Evolutionary conservation across 2,797 vertebrate genomes (phyloP).

Genomic region (Lagocephalus sceleratus): DNA sequence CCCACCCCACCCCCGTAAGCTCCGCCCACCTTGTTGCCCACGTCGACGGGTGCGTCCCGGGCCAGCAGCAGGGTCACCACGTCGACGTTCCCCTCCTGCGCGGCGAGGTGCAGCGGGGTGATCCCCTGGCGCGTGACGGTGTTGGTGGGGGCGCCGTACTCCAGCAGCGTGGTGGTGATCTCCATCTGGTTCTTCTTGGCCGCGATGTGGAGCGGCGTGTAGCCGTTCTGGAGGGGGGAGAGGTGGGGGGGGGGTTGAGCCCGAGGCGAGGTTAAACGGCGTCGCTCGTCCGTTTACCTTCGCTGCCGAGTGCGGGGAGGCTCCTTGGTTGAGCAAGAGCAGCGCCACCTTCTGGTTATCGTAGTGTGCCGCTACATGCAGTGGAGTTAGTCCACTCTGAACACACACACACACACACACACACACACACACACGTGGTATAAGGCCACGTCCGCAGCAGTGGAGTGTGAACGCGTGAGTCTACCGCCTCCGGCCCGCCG

Average conservation of each 20-base stretch:
- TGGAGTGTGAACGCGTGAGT: not conserved
- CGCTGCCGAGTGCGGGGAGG: slow-evolving; percentile 91
- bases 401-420: slow-evolving; percentile 69
- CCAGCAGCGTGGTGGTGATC: slow-evolving; percentile 93
- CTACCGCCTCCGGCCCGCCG: too few species aligned
- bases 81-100: slow-evolving; percentile 95
- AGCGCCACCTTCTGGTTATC: slow-evolving; percentile 99
- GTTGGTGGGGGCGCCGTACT: slow-evolving; percentile 92
- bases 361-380: slow-evolving; percentile 99
- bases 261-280: not conserved
- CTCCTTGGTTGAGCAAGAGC: slow-evolving; percentile 95
- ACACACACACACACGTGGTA: slow-evolving; percentile 53
- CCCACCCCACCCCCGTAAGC: not conserved
- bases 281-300: slow-evolving; percentile 81
- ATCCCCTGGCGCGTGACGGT: slow-evolving; percentile 93
- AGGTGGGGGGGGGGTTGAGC: not conserved
- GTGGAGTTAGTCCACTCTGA: slow-evolving; percentile 99
- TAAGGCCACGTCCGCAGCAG: too few species aligned
- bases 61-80: slow-evolving; percentile 92
- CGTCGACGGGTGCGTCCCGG: slow-evolving; percentile 86
- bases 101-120: slow-evolving; percentile 90
- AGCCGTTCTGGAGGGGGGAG: slow-evolving; percentile 83
- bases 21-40: slow-evolving; percentile 85
- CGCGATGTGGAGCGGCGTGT: slow-evolving; percentile 94
- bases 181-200: slow-evolving; percentile 99